Base-by-base conservation (phyloP, 2,113 vertebrate species). In the Eidolon helvum region DNA sequence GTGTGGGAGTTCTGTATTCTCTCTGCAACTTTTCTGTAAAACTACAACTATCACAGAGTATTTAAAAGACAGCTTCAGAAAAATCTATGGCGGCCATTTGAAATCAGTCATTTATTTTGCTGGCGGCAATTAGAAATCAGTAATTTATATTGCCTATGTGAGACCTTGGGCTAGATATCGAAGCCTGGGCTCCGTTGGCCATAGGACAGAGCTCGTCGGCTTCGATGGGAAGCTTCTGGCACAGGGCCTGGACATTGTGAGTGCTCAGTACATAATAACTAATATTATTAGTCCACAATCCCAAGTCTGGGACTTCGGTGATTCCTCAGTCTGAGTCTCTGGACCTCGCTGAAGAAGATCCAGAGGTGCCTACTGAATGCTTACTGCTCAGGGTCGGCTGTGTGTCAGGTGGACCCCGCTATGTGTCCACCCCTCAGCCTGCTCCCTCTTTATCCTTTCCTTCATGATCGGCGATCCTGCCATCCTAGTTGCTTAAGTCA, bases 341-440 rank as follows among this genome's bases (percentile, higher is more conserved):
- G 28, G 10, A 9, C 11, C 21, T 22, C 2, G 33, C 33, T 4
- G 10, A 45, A 87, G 74, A 50, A 87, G 74, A 50, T n/a, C 22
- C 21, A 1, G 3, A 4, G 0, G 3, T 19, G 50, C 26, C 55
- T 22, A 8, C 6, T 1, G 35, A 63, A 30, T 11, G 7, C n/a
- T n/a, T 15, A 3, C 71, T 19, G 69, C 68, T 33, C 7, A 2
- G 68, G 69, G 16, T 22, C 4, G 24, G 43, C 50, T 18, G 0
- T 28, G 38, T 48, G 12, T 0, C 33, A 26, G 19, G 57, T 2
- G 33, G 83, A 74, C n/a, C 53, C 30, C 50, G 9, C 28, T 30
- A 45, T 3, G 1, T 21, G 33, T 38, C 57, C 65, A 38, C 18
- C 55, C 53, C 35, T 75, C 15, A 1, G 38, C 28, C 50, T 68